Evolutionary conservation across 2,113 vertebrate species (phyloP).

Genomic region (Leptobrachium ailaonicum): DNA sequence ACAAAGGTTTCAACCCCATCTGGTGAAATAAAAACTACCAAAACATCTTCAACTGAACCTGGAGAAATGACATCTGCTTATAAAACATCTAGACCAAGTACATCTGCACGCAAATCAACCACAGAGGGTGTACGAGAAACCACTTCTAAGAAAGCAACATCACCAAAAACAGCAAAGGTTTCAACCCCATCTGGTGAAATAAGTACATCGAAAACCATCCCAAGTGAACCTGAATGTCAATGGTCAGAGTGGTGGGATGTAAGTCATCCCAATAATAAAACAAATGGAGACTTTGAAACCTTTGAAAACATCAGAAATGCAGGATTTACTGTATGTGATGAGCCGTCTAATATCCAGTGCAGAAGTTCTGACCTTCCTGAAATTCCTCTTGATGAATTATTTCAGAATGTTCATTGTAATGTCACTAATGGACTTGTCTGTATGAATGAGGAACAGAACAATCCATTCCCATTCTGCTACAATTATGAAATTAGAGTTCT

Average conservation of each 20-base stretch:
- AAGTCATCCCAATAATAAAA: constrained; percentile 51
- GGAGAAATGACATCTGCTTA: neutral
- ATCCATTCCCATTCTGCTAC: neutral
- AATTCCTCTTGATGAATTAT: neutral
- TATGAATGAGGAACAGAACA: neutral
- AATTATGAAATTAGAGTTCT: constrained; percentile 26
- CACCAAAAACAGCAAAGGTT: neutral
- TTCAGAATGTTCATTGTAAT: neutral
- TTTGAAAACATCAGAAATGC: neutral
- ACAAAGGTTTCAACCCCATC: neutral
- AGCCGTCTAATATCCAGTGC: neutral
- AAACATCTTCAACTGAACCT: too few relatives aligned
- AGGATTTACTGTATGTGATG: neutral
- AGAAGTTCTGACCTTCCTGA: constrained; percentile 2
- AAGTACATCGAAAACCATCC: constrained; percentile 1
- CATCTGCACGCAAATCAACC: neutral
- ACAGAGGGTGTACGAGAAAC: neutral
- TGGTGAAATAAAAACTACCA: too few relatives aligned
- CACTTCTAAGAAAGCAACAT: constrained; percentile 6
- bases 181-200: neutral
- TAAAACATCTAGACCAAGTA: neutral
- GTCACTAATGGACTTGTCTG: constrained; percentile 6
- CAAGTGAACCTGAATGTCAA: neutral
- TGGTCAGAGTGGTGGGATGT: constrained; percentile 67
- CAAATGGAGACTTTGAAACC: constrained; percentile 48